Evolutionary conservation across 1,140 invertebrate genomes (phyloP).

Genomic region (Brachionus plicatilis): DNA sequence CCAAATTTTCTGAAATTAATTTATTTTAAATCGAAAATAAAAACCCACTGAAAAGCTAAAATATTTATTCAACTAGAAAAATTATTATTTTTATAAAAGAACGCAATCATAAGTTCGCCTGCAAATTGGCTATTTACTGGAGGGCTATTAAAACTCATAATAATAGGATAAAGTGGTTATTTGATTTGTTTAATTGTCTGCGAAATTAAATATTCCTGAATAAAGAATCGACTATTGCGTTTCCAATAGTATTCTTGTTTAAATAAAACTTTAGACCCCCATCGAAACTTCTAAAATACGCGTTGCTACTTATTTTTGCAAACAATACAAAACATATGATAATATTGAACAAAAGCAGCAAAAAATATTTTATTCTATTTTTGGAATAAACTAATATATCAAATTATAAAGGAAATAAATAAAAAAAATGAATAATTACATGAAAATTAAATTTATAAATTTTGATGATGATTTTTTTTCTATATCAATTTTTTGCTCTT

Average conservation of each 20-base stretch:
- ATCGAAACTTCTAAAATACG: neutral
- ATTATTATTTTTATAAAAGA: neutral
- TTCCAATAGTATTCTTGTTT: neutral
- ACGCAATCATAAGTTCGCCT: neutral
- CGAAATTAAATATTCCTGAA: neutral
- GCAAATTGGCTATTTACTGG: neutral
- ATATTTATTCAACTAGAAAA: neutral
- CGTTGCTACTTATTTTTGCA: neutral
- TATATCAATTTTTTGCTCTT: neutral
- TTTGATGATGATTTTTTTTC: neutral
- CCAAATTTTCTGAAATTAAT: neutral
- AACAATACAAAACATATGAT: neutral
- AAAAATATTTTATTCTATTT: neutral
- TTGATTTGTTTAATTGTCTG: neutral
- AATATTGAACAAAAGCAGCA: neutral
- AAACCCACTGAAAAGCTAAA: neutral
- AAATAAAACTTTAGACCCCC: neutral
- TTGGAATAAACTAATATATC: neutral
- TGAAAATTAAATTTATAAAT: neutral
- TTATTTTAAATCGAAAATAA: neutral
- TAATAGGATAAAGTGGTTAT: neutral
- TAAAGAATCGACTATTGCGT: neutral
- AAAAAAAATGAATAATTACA: neutral
- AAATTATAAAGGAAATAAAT: neutral
- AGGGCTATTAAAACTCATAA: neutral